Evolutionary conservation across 2,888 invertebrate species (phyloP), one percentile per base, ranked within the genome.

Genomic region (Orthosia gothica): DNA sequence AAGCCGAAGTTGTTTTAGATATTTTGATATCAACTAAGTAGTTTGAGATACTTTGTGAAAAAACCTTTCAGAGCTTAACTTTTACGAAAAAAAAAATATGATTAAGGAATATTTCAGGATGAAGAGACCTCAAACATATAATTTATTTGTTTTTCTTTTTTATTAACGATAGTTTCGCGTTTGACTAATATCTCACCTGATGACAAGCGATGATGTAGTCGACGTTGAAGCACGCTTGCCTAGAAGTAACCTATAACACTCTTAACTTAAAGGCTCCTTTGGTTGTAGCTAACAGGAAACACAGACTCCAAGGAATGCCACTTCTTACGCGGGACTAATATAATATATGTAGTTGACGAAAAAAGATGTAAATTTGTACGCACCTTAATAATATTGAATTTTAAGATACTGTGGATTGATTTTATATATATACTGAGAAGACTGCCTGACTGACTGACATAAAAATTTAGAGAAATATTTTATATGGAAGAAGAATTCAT

Each of bases 1-100:
- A 49, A 47, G 52, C 18, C 15, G 9, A 55, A 61, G 18, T 68
- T 76, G 26, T 59, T 52, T 50, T 18, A 32, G 15, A 74, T 55
- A 64, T 67, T 68, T 58, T 63, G 57, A 40, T 49, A 63, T 26
- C 5, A 49, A 55, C 15, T 65, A 54, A 47, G 18, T 58, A 49
- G 15, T 61, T 40, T 15, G 0, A 23, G 15, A 49, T 12, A 54
- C 12, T 59, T 58, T 58, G 23, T 26, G 5, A 57, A 69, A 73
- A 40, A 32, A 20, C 20, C 18, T 62, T 62, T 69, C 4, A 26
- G 7, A 67, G 59, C 3, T 20, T 50, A 45, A 50, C 15, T 32
- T 66, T 13, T 16, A 18, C 5, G 7, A 13, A 12, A 11, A 55
- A 26, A 40, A 57, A 32, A n/a, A 69, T 3, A 13, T 32, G 18